These are phyloP conservation scores for Phallusia fumigata DNA, from an alignment of 23 tunicate genomes.

Conservation along the genomic window DNA sequence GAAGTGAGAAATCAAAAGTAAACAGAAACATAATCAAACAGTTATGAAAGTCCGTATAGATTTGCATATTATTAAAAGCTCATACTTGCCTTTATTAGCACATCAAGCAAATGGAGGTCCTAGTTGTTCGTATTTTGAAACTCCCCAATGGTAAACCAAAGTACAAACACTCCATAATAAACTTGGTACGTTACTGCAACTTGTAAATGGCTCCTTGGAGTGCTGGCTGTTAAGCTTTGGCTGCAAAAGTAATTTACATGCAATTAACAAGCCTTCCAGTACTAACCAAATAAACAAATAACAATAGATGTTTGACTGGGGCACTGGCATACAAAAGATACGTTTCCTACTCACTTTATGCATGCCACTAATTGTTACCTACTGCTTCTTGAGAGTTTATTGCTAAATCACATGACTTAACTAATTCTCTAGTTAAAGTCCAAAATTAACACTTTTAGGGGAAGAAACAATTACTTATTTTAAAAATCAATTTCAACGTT, in stretches of 20 bases:
- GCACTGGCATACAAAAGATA: no score
- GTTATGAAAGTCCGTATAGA: no score
- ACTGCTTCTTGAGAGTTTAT: no score
- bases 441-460: no score
- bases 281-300: background rate
- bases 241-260: background rate
- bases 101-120: constrained; percentile 51
- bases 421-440: no score
- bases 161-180: constrained; percentile 28
- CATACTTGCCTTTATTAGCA: constrained; percentile 15
- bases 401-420: no score
- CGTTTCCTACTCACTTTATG: background rate
- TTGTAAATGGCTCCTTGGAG: background rate
- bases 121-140: constrained; percentile 29
- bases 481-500: no score
- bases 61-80: no score
- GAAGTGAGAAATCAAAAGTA: no score
- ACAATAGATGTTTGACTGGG: background rate
- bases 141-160: constrained; percentile 29
- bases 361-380: no score
- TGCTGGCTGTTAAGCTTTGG: background rate
- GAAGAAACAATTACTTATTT: no score
- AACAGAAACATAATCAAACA: no score
- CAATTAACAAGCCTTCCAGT: background rate
- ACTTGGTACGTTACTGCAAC: constrained; percentile 50